Evolutionary conservation across 2,888 invertebrate genomes (phyloP), one percentile per base, ranked within the genome.

Genomic region (Pilophorus perplexus): DNA sequence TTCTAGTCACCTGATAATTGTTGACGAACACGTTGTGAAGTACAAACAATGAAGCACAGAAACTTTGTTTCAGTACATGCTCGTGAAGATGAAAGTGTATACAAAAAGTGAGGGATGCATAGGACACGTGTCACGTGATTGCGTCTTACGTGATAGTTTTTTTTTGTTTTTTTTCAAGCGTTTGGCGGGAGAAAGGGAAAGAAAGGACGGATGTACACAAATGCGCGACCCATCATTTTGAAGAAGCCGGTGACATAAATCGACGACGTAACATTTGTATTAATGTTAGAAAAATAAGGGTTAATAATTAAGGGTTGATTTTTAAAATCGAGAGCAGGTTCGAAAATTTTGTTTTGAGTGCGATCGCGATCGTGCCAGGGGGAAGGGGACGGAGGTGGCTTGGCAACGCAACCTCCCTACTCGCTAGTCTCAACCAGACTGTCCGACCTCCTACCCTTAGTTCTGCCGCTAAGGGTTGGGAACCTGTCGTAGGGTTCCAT

Each of bases 401-500:
- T 12, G 27, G 10, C 25, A 25, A 27, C 23, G 50, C 27, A 8
- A 27, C 50, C 50, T 50, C 50, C 8, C 50, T 25, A 50, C 27
- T 25, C 27, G 50, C 50, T 50, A 23, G 50, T 25, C 50, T 50
- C 50, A 50, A 50, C 50, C 27, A 14, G 50, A 50, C 50, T 50
- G 50, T 27, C 25, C 50, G 16, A 10, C 50, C 50, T 25, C 50
- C 25, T 16, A 50, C 50, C 50, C 27, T 16, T 27, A 10, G 23
- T 27, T 4, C 16, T 46, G 22, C 46, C 12, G 3, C 18, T n/a
- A 16, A 22, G 46, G 46, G 46, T 50, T 10, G 50, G 50, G 50
- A 50, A 50, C 50, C 50, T 50, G 50, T 50, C 50, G 50, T 23
- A 27, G 50, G 50, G 50, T 50, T 50, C 50, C 50, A 50, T 50